Percentiles rank a stretch among this genome's conserved stretches.
Evolutionary conservation across 2,797 vertebrate genomes (phyloP).

Genomic region (Kryptolebias ocellatus): DNA sequence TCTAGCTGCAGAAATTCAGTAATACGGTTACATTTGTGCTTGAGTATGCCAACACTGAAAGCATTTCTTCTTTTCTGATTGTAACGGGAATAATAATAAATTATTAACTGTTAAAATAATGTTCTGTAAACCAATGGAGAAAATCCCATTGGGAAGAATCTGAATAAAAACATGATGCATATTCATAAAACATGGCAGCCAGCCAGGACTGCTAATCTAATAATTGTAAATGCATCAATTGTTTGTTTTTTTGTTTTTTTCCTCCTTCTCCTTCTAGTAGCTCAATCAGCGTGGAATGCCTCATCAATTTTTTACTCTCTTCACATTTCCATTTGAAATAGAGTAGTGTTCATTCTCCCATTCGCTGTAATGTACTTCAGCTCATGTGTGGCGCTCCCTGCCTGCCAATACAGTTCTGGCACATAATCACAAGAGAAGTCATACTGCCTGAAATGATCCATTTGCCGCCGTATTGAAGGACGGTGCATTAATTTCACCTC

Average conservation of each 20-base stretch:
- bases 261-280: conserved; percentile 23
- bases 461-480: conserved; percentile 15
- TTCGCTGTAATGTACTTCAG: conserved; percentile 21
- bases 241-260: conserved; percentile 10
- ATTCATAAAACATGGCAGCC: conserved; percentile 52
- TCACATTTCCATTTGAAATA: conserved; percentile 25
- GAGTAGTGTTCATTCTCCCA: conserved; percentile 3
- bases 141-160: conserved; percentile 34
- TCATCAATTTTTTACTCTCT: conserved; percentile 23
- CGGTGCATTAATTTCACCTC: conserved; percentile 18
- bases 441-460: conserved; percentile 14
- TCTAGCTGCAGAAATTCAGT: background rate
- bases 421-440: conserved; percentile 16
- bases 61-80: conserved; percentile 27
- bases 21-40: background rate
- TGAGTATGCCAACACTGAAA: conserved; percentile 33
- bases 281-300: conserved; percentile 10
- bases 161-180: conserved; percentile 41
- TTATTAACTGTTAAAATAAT: conserved; percentile 41
- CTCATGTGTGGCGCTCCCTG: conserved; percentile 16
- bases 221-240: conserved; percentile 51
- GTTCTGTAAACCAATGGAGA: conserved; percentile 14
- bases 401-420: conserved; percentile 26
- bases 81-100: conserved; percentile 37
- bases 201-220: conserved; percentile 47